phyloP scores from a whole-genome alignment of 2,113 vertebrate genomes.

The Brachyhypopomus occidentalis region DNA sequence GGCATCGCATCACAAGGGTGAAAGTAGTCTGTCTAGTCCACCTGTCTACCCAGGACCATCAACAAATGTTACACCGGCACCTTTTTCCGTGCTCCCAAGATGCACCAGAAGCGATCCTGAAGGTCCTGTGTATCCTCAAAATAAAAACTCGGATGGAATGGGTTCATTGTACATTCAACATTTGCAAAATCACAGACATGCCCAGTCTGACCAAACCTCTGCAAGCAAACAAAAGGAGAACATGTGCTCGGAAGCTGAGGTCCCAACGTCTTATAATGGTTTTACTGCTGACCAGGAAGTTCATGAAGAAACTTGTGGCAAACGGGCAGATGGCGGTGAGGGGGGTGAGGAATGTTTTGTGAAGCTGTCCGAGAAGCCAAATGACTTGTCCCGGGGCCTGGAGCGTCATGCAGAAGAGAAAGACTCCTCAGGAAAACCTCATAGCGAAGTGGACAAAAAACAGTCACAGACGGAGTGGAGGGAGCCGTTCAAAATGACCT shows the following conservation, averaged over 20 bases:
- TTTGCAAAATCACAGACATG: background rate
- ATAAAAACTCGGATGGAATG: background rate
- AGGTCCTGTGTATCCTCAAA: constrained; percentile 17
- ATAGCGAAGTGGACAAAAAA: constrained; percentile 43
- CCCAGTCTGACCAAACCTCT: background rate
- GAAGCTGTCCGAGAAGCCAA: constrained; percentile 2
- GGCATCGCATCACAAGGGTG: background rate
- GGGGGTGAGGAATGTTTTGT: background rate
- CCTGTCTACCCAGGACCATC: background rate
- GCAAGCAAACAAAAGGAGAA: background rate
- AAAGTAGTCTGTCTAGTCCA: background rate
- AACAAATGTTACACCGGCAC: background rate
- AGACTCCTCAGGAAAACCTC: constrained; percentile 38
- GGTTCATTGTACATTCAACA: background rate
- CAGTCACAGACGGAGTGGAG: constrained; percentile 68
- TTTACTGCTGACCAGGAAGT: background rate
- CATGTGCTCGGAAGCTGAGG: background rate
- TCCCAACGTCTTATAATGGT: background rate
- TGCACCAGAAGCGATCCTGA: constrained; percentile 26
- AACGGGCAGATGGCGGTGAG: background rate
- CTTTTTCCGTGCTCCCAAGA: background rate
- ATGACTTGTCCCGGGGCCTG: background rate
- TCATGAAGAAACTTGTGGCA: constrained; percentile 16
- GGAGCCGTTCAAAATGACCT: constrained; percentile 68
- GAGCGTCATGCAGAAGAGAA: background rate